A percentile compares a stretch with the other conserved stretches of the same genome.
Evolutionary conservation across 2,888 invertebrate species (phyloP).

Genomic region (Caenorhabditis sp.): DNA sequence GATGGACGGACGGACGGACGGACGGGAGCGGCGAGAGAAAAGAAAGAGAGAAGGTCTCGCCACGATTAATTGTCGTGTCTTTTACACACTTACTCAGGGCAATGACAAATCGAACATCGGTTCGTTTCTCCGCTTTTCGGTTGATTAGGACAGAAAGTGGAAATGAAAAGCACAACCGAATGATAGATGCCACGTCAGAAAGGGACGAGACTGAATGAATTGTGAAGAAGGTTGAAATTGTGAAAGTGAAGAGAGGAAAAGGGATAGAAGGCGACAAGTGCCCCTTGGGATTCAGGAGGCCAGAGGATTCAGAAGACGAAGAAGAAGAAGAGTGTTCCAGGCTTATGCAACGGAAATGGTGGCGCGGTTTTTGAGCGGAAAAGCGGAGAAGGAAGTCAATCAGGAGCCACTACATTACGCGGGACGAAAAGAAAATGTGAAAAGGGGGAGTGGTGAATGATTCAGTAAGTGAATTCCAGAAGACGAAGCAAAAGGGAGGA

Average conservation of each 20-base stretch:
- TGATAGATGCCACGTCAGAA: constrained; percentile 3
- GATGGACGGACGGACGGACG: constrained; percentile 11
- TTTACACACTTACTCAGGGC: constrained; percentile 16
- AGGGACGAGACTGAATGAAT: not conserved
- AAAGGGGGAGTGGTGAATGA: constrained; percentile 39
- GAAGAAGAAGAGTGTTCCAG: constrained; percentile 28
- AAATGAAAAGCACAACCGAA: constrained; percentile 22
- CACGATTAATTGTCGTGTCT: constrained; percentile 50
- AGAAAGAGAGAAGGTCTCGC: constrained; percentile 35
- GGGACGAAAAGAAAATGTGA: constrained; percentile 10
- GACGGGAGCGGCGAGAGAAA: constrained; percentile 34
- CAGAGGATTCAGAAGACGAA: constrained; percentile 13
- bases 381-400: constrained; percentile 35
- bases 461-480: constrained; percentile 52
- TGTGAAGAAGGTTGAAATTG: constrained; percentile 27
- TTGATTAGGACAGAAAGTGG: constrained; percentile 23
- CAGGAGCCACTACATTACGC: constrained; percentile 50
- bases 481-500: constrained; percentile 17
- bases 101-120: constrained; percentile 11
- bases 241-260: constrained; percentile 17
- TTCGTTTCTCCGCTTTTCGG: constrained; percentile 23
- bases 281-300: constrained; percentile 35
- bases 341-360: constrained; percentile 34
- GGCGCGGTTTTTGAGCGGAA: constrained; percentile 27
- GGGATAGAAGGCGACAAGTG: constrained; percentile 39